phyloP scores from a whole-genome alignment of 2,113 vertebrate genomes.

The Sardina pilchardus region DNA sequence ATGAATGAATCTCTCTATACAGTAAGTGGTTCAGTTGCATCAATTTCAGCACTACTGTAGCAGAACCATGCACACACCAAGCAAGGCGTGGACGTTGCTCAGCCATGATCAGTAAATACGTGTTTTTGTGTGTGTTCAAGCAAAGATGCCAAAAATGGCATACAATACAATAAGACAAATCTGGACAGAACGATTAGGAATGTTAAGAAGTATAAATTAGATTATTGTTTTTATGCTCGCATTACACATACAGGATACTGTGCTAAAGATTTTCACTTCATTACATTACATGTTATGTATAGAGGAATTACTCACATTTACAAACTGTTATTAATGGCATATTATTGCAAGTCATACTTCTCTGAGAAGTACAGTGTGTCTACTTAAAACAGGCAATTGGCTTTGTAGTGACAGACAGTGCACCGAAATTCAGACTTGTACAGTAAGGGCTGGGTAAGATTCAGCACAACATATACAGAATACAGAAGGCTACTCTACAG shows the following conservation, averaged over 20 bases:
- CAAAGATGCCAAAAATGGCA: neutral
- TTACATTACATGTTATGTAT: neutral
- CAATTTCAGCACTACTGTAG: no score
- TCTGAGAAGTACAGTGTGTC: neutral
- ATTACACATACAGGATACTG: neutral
- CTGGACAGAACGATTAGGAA: neutral
- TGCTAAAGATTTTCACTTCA: neutral
- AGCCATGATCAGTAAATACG: no score
- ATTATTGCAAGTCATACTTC: neutral
- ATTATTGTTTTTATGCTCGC: neutral
- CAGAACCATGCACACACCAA: no score
- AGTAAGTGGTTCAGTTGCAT: no score
- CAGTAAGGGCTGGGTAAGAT: neutral
- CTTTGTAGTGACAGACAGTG: neutral
- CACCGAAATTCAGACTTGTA: neutral
- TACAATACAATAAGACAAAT: neutral
- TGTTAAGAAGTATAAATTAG: conserved; percentile 9
- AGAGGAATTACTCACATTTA: neutral
- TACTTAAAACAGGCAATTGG: neutral
- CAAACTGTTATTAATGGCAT: neutral
- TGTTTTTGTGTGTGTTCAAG: neutral
- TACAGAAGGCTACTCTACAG: neutral
- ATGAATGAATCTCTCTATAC: no score
- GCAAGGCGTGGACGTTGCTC: no score
- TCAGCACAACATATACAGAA: neutral